These are phyloP conservation scores for Bradypodion pumilum DNA, from an alignment of 2,797 vertebrate species.

Conservation along the genomic window DNA sequence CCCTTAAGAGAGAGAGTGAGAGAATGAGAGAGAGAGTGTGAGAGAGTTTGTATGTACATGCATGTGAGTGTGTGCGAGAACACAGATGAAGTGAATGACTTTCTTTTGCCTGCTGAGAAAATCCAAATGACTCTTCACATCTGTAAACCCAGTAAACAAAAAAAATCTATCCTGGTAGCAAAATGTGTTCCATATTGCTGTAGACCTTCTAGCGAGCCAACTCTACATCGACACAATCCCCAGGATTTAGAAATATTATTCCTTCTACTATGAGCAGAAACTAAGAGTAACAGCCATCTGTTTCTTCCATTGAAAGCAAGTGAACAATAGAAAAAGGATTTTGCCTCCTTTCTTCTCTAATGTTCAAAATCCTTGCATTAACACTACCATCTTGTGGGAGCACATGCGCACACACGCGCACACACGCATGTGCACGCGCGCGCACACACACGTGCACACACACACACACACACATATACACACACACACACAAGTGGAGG, in stretches of 20 bases:
- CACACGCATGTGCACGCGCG: too few species aligned
- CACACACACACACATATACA: too few species aligned
- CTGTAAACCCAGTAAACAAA: conserved; percentile 26
- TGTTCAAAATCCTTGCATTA: conserved; percentile 41
- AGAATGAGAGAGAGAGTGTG: too few species aligned
- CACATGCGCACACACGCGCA: too few species aligned
- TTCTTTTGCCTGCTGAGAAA: conserved; percentile 41
- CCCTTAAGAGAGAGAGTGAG: not conserved
- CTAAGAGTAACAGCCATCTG: conserved; percentile 45
- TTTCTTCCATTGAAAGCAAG: conserved; percentile 50
- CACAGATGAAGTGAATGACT: not conserved
- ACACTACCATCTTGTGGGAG: not conserved
- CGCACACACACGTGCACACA: too few species aligned
- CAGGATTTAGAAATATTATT: conserved; percentile 48
- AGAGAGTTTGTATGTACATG: not conserved
- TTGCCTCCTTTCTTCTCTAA: conserved; percentile 42
- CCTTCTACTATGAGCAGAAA: conserved; percentile 50
- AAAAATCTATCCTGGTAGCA: conserved; percentile 10
- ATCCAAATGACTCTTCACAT: conserved; percentile 40
- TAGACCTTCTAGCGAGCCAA: conserved; percentile 26
- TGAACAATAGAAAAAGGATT: conserved; percentile 51
- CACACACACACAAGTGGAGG: too few species aligned
- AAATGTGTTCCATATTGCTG: conserved; percentile 46
- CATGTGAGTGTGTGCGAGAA: not conserved
- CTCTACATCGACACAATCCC: conserved; percentile 31